A percentile compares a stretch with the other conserved stretches of the same genome.
Evolutionary conservation across 2,113 vertebrate genomes (phyloP).

Genomic region (Alligator sinensis): DNA sequence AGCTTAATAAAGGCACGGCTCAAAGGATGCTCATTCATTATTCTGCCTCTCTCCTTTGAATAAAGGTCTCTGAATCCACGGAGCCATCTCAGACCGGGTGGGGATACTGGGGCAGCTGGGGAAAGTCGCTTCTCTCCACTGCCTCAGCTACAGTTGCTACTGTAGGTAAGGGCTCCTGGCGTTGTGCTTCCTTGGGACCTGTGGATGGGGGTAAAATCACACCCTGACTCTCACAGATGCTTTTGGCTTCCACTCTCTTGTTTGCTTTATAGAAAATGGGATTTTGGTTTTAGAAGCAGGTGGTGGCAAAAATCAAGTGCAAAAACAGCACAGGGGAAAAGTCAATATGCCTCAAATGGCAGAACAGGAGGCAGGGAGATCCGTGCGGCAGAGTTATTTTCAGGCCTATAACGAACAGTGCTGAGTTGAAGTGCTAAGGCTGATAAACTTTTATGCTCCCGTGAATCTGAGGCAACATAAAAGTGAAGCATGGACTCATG

Average conservation of each 20-base stretch:
- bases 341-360: background rate
- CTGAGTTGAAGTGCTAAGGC: background rate
- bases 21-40: background rate
- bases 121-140: conserved; percentile 92
- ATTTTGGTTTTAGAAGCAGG: conserved; percentile 1
- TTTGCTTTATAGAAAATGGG: background rate
- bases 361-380: background rate
- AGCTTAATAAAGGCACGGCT: background rate
- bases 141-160: conserved; percentile 94
- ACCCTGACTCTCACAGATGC: background rate
- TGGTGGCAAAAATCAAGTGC: conserved; percentile 21
- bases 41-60: conserved; percentile 39
- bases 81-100: conserved; percentile 86
- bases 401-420: background rate
- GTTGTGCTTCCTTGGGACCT: background rate
- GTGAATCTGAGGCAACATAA: background rate
- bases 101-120: conserved; percentile 98
- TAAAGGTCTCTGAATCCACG: conserved; percentile 73
- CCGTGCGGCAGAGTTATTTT: background rate
- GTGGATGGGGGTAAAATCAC: background rate
- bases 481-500: background rate
- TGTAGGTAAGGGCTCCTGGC: conserved; percentile 86
- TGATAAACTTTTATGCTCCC: background rate
- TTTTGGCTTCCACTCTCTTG: background rate
- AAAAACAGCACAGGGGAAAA: background rate